phyloP scores from a whole-genome alignment of 2,113 vertebrate genomes.

The Lasiurus cinereus region DNA sequence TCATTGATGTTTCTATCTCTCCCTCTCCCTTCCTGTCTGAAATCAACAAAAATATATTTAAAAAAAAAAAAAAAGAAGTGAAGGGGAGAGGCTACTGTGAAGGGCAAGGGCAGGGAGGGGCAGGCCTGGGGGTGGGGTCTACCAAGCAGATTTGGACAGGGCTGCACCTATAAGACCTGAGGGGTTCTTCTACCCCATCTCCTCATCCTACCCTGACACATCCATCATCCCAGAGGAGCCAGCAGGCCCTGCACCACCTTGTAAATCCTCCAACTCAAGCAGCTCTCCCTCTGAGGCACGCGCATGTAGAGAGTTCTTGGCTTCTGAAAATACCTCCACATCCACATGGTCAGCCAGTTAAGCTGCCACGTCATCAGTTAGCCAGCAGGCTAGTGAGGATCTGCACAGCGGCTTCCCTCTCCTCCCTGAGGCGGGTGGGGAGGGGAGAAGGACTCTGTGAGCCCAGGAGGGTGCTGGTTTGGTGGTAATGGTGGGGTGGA shows the following conservation, averaged over 20 bases:
- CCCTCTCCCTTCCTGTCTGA: no score
- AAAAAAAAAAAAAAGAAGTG: background rate
- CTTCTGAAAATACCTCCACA: conserved; percentile 61
- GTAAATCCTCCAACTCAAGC: background rate
- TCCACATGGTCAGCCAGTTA: background rate
- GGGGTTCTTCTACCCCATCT: background rate
- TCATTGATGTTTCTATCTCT: no score
- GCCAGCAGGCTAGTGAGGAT: background rate
- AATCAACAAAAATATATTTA: no score
- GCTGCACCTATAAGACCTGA: background rate
- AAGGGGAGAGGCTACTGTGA: background rate
- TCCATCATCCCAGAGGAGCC: background rate
- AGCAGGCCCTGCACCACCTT: background rate
- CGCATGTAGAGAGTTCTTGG: background rate
- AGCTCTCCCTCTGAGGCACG: background rate
- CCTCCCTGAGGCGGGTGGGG: background rate
- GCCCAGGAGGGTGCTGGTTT: background rate
- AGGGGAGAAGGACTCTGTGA: background rate
- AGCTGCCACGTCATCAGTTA: conserved; percentile 36
- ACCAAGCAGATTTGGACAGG: background rate
- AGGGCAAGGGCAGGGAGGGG: background rate
- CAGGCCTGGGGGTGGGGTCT: background rate
- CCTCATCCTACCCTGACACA: background rate
- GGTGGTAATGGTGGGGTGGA: background rate
- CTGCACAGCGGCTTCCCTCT: background rate